Base-by-base conservation (phyloP, 2,113 vertebrate species). In the Xenopus laevis region DNA sequence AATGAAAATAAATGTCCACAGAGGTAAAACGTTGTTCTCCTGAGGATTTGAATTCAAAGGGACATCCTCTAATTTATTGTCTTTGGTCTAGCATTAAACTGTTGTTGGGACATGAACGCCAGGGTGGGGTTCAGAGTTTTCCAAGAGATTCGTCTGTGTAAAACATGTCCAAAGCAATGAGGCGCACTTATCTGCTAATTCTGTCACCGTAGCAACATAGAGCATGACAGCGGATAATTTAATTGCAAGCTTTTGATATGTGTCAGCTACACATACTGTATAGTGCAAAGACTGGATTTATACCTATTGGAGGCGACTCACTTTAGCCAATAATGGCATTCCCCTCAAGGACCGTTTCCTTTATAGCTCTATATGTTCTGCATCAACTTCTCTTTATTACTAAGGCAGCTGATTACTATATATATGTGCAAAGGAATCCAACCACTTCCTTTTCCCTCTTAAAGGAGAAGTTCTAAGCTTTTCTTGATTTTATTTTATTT, bases 151-250 rank as follows among this genome's bases (percentile, higher is more conserved):
- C 21, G 33, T 40, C 45, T 53, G 33, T 70, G 59, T 27, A 64
- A 21, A 53, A 75, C 73, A 77, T 45, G 60, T 46, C 66, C 60
- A 53, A 70, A 61, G 63, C 59, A 70, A 64, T 64, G 47, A 59
- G 44, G 67, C 47, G 18, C 52, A 62, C 60, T 53, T 62, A 59
- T 75, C 65, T 62, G 46, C 4, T 50, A 50, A 53, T 75, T 69
- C 74, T 57, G 59, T 77, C 59, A 57, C 74, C 74, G 59, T 77
- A 70, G 74, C 74, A 77, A 77, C 74, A 63, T 55, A 21, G 10
- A 77, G 55, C 52, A 52, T 75, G 73, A 68, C 65, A 68, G 65
- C 2, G 73, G 67, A 70, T 77, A 44, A 64, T 63, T 66, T 66
- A 73, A 66, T 77, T 77, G 74, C 64, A 52, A 10, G 74, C 66